phyloP scores from a whole-genome alignment of 2,797 vertebrate genomes.

The Cyprinodon diabolis region DNA sequence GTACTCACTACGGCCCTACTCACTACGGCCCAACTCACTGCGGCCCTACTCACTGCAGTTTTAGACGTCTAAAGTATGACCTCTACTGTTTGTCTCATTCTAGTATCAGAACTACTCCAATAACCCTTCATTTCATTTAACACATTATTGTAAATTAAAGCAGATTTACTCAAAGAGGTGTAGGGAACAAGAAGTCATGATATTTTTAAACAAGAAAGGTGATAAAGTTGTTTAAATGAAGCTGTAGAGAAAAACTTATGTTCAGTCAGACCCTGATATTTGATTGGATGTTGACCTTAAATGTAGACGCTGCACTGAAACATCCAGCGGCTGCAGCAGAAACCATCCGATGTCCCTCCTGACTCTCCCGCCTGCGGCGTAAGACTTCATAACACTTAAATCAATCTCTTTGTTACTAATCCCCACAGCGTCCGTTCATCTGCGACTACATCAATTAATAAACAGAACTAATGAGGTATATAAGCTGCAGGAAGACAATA shows the following conservation, averaged over 20 bases:
- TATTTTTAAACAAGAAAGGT: background rate
- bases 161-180: too few relatives aligned
- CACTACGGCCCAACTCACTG: too few relatives aligned
- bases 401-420: constrained; percentile 21
- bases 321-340: background rate
- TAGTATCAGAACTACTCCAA: too few relatives aligned
- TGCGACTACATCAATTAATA: constrained; percentile 19
- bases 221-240: background rate
- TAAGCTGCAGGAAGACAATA: constrained; percentile 16
- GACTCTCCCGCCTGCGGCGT: constrained; percentile 2
- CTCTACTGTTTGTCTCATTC: too few relatives aligned
- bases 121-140: too few relatives aligned
- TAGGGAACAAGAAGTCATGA: too few relatives aligned
- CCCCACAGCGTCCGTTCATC: constrained; percentile 16
- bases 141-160: too few relatives aligned
- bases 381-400: constrained; percentile 22
- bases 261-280: background rate
- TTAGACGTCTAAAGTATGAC: too few relatives aligned
- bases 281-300: background rate
- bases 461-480: constrained; percentile 18
- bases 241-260: background rate
- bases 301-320: background rate
- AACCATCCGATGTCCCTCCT: background rate
- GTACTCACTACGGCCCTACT: too few relatives aligned
- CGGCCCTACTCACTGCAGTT: too few relatives aligned